A percentile compares a stretch with the other conserved stretches of the same genome.
Conservation (phyloP, 2,888 invertebrate genomes). For the Xanthorhoe designata region DNA sequence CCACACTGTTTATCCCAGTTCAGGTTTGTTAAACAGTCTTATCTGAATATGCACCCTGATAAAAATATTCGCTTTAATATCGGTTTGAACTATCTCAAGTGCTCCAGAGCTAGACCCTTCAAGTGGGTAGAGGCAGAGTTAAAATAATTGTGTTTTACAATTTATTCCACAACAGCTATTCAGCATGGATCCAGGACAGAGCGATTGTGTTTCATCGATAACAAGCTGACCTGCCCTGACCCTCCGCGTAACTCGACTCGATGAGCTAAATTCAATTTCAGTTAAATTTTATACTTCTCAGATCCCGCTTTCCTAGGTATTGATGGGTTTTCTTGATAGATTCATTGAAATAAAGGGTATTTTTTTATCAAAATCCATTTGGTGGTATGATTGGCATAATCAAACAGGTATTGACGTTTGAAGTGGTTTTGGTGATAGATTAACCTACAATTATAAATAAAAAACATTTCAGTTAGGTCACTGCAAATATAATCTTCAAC, state of each 20-base stretch:
- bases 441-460: too few species aligned
- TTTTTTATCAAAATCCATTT: not conserved
- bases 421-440: too few species aligned
- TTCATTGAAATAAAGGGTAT: constrained; percentile 3
- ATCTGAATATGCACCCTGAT: too few species aligned
- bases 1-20: too few species aligned
- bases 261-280: constrained; percentile 58
- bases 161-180: constrained; percentile 47
- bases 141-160: constrained; percentile 29
- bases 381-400: not conserved
- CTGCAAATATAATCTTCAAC: too few species aligned
- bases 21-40: too few species aligned
- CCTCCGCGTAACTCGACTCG: constrained; percentile 52
- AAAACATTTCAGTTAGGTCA: too few species aligned
- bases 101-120: not conserved
- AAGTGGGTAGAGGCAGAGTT: not conserved
- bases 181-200: constrained; percentile 54
- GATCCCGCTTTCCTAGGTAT: constrained; percentile 4
- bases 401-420: too few species aligned
- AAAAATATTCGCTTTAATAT: too few species aligned
- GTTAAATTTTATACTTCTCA: constrained; percentile 52
- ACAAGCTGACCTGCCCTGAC: constrained; percentile 58
- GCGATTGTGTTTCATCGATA: constrained; percentile 65
- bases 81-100: not conserved
- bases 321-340: not conserved